phyloP scores from a whole-genome alignment of 1,140 invertebrate species.

The Drosophila punjabiensis region DNA sequence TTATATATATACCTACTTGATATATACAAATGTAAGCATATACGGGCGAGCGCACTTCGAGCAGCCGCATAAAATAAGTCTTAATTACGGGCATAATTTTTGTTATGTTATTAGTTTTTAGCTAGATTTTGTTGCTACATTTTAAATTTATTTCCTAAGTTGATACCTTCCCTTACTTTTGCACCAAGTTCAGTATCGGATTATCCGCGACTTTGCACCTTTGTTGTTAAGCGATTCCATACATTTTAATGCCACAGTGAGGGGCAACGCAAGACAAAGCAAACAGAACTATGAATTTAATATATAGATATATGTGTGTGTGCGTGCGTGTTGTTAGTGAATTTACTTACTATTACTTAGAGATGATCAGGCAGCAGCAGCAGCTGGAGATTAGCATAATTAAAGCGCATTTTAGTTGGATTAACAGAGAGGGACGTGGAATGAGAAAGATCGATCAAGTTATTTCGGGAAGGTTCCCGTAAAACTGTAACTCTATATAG shows the following conservation, averaged over 20 bases:
- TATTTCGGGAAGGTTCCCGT: not conserved
- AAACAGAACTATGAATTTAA: slow-evolving; percentile 66
- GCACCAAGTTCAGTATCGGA: slow-evolving; percentile 46
- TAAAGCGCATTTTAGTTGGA: slow-evolving; percentile 54
- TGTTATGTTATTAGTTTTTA: slow-evolving; percentile 73
- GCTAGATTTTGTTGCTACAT: slow-evolving; percentile 75
- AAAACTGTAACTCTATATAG: slow-evolving; percentile 42
- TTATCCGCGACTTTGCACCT: slow-evolving; percentile 29
- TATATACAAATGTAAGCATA: slow-evolving; percentile 36
- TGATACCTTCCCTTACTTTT: slow-evolving; percentile 43
- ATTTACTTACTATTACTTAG: slow-evolving; percentile 61
- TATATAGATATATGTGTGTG: slow-evolving; percentile 49
- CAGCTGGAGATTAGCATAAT: slow-evolving; percentile 49
- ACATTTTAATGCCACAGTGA: slow-evolving; percentile 57
- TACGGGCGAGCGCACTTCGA: slow-evolving; percentile 19
- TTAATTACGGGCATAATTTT: slow-evolving; percentile 67
- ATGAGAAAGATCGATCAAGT: not conserved
- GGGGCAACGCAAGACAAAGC: slow-evolving; percentile 37
- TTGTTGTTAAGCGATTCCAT: slow-evolving; percentile 66
- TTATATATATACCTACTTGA: slow-evolving; percentile 32
- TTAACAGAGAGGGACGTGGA: slow-evolving; percentile 1
- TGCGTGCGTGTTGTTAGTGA: slow-evolving; percentile 62
- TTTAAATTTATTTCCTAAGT: slow-evolving; percentile 65
- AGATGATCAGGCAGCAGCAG: slow-evolving; percentile 11
- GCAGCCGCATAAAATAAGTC: slow-evolving; percentile 54